A percentile compares a stretch with the other conserved stretches of the same genome.
phyloP scores from a whole-genome alignment of 2,888 invertebrate species.

The Calameuta idolon region DNA sequence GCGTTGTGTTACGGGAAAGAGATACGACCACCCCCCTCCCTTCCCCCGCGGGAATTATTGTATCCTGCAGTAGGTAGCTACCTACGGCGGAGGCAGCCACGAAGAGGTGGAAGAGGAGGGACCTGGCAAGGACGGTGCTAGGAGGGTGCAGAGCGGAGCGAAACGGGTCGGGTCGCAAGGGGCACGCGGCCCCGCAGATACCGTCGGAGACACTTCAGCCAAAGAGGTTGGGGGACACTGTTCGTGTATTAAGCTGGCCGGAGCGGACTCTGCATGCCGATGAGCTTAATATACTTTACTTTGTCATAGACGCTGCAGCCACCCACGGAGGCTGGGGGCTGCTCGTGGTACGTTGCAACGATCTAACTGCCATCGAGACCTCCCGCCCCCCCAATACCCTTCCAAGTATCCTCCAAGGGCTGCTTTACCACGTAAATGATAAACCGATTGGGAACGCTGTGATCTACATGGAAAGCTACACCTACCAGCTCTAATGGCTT shows the following conservation, averaged over 20 bases:
- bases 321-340: neutral
- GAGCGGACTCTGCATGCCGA: conserved; percentile 59
- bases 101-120: conserved; percentile 21
- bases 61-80: conserved; percentile 35
- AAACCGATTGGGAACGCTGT: neutral
- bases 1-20: conserved; percentile 57
- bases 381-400: neutral
- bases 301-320: conserved; percentile 47
- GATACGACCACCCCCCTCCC: conserved; percentile 44
- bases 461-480: neutral
- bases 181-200: conserved; percentile 16
- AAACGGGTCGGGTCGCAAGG: conserved; percentile 12
- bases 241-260: conserved; percentile 55
- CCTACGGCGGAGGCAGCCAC: conserved; percentile 2
- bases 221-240: conserved; percentile 25
- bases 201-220: conserved; percentile 10
- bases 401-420: neutral
- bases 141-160: conserved; percentile 7
- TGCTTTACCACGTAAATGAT: neutral
- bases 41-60: conserved; percentile 53
- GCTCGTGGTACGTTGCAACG: neutral
- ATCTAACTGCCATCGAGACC: neutral
- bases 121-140: neutral
- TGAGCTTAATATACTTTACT: conserved; percentile 63
- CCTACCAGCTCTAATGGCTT: neutral